These are phyloP conservation scores for Pituophis catenifer DNA, from an alignment of 2,113 vertebrate species.

Conservation along the genomic window DNA sequence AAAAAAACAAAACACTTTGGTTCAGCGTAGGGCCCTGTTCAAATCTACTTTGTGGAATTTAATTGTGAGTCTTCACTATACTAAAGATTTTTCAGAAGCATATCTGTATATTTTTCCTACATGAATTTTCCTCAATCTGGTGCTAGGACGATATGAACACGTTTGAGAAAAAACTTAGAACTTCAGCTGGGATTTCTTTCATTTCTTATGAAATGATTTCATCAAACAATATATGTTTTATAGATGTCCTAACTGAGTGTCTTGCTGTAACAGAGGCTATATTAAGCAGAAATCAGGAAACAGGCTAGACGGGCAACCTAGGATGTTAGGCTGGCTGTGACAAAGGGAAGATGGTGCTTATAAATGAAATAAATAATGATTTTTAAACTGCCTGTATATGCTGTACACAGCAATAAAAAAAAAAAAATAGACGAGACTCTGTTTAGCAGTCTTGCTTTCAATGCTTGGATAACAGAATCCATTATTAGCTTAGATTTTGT, in stretches of 20 bases:
- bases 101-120: background rate
- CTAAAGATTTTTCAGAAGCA: background rate
- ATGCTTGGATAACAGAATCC: background rate
- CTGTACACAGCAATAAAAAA: background rate
- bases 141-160: background rate
- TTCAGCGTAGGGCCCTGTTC: background rate
- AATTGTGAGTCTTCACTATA: background rate
- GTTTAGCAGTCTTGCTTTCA: background rate
- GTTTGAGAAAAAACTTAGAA: background rate
- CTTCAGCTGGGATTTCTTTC: background rate
- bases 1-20: background rate
- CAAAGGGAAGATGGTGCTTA: background rate
- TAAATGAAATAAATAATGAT: background rate
- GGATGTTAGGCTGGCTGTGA: background rate
- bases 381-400: background rate
- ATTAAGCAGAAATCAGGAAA: background rate
- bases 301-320: background rate
- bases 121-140: background rate
- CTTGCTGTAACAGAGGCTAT: background rate
- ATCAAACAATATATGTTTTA: background rate
- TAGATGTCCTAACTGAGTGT: background rate
- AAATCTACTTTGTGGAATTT: background rate
- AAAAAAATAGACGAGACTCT: background rate
- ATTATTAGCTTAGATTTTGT: background rate
- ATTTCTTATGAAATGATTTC: background rate